Conservation (phyloP, 2,797 vertebrate species). For the Avahi laniger region DNA sequence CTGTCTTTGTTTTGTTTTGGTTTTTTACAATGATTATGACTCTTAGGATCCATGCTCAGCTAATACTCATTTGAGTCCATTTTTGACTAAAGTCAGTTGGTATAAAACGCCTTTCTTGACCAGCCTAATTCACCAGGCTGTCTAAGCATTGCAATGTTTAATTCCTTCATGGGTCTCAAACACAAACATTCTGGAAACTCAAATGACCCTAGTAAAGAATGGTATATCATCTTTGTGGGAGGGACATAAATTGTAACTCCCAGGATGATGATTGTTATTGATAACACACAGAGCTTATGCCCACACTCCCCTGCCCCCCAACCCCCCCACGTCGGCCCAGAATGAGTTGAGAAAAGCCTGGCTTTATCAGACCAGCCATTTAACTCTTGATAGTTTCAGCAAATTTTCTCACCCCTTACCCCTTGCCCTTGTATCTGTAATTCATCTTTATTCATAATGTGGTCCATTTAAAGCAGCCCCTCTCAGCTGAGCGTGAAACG, state of each 20-base stretch:
- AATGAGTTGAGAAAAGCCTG: background rate
- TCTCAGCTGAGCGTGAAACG: background rate
- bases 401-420: background rate
- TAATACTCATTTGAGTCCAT: conserved; percentile 3
- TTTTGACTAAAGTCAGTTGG: conserved; percentile 27
- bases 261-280: background rate
- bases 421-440: background rate
- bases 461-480: background rate
- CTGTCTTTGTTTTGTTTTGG: background rate
- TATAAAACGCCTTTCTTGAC: conserved; percentile 24
- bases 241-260: background rate
- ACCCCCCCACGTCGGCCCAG: background rate
- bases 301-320: background rate
- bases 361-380: background rate
- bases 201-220: conserved; percentile 48
- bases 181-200: conserved; percentile 32
- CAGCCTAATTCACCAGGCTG: conserved; percentile 9
- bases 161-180: conserved; percentile 52
- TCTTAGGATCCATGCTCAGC: background rate
- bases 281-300: background rate
- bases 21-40: conserved; percentile 39
- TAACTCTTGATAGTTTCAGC: background rate
- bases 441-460: background rate
- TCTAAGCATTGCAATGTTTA: conserved; percentile 34
- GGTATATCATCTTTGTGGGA: background rate